Evolutionary conservation across 2,888 invertebrate species (phyloP).

Genomic region (Philaethria dido): DNA sequence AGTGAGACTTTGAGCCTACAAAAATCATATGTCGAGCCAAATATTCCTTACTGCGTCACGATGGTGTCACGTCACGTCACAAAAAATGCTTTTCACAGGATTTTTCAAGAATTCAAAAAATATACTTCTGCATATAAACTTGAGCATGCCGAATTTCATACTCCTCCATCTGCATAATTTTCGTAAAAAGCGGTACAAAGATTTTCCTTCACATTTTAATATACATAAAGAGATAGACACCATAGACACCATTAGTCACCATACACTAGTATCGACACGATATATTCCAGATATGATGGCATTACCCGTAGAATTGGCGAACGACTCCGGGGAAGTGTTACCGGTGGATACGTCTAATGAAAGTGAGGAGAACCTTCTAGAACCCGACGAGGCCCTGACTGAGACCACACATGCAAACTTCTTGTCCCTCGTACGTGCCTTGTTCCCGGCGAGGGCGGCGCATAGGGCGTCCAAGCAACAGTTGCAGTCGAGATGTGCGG

Average conservation of each 20-base stretch:
- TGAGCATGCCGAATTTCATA: no score
- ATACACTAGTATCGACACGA: constrained; percentile 7
- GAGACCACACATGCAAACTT: constrained; percentile 94
- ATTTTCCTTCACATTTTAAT: no score
- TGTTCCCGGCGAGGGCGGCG: constrained; percentile 93
- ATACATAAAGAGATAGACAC: not conserved
- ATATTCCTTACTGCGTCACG: no score
- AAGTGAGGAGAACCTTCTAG: constrained; percentile 51
- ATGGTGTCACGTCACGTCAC: no score
- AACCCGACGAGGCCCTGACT: constrained; percentile 81
- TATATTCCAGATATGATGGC: constrained; percentile 87
- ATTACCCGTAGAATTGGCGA: constrained; percentile 89
- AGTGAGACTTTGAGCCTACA: no score
- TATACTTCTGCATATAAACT: no score
- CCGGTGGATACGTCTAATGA: constrained; percentile 60
- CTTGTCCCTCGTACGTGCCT: constrained; percentile 93
- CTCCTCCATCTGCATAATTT: no score
- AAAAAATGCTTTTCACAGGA: no score
- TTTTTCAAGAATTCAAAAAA: no score
- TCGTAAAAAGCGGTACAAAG: no score
- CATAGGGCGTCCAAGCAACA: constrained; percentile 91
- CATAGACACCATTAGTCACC: constrained; percentile 12
- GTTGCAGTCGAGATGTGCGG: constrained; percentile 88
- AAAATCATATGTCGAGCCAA: no score
- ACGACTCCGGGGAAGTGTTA: constrained; percentile 75